Base-by-base conservation (phyloP, 2,113 vertebrate genomes). In the Cochlearius cochlearius region DNA sequence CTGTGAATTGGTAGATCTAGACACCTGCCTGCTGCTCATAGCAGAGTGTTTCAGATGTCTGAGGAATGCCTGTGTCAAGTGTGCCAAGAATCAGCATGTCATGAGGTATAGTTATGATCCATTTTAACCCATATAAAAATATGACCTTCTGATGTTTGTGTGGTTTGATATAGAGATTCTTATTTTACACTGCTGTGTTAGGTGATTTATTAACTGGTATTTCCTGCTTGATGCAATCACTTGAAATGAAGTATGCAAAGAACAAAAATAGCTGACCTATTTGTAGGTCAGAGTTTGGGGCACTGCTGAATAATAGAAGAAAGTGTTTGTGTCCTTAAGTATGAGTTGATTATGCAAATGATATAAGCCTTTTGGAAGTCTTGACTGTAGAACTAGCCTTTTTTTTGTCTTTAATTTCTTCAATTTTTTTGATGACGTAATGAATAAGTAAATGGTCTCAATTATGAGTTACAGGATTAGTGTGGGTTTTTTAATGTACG, bases 1-100 rank as follows among this genome's bases (percentile, higher is more conserved):
- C 2, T 56, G 71, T 53, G 93, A 76, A 10, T 32, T 55, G 63
- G 90, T 56, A 9, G 94, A 97, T 10, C 36, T 95, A 23, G 97
- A 97, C 15, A 73, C 86, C 68, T 97, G 88, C 64, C 96, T 99
- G 74, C 98, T 98, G 97, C 47, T 99, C 9, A 76, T 94, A 4
- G 98, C 99, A 0, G 99, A 99, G 64, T 99, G 99, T 95, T 99
- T 99, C 98, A 97, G 99, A 62, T 99, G 98, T n/a, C 98, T 99
- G 53, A 98, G 99, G 84, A 99, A 99, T 52, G 98, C 99, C 7
- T 99, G 99, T 23, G 98, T 99, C 5, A 98, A 99, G 88, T 99
- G 99, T 93, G 56, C 94, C 52, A 97, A 91, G 73, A 99, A 99
- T 96, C 99, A 99, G 76, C 90, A 95, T 29, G 30, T 98, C 47